Percentiles rank a stretch among this genome's conserved stretches.
Conservation (phyloP, 2,888 invertebrate species). For the Oscheius sp. region DNA sequence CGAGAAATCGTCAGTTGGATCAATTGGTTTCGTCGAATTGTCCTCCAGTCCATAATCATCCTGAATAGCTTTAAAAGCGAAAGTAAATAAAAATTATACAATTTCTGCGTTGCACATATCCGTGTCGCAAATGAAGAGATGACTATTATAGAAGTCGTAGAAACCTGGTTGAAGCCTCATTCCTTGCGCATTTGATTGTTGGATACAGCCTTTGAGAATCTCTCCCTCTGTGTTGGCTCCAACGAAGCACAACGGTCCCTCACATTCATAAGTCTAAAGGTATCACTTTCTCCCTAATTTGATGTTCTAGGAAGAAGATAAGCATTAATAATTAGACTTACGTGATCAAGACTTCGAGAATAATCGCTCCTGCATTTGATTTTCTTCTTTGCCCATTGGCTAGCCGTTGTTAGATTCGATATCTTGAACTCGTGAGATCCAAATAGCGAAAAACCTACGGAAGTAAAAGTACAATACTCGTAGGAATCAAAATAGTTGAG, state of each 20-base stretch:
- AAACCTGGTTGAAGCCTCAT: neutral
- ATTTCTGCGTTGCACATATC: neutral
- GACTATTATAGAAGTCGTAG: neutral
- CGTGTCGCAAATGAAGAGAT: slow-evolving; percentile 2
- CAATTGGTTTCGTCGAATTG: neutral
- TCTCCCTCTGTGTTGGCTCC: neutral
- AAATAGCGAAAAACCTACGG: too few species aligned
- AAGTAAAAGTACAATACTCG: neutral
- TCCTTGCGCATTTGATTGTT: neutral
- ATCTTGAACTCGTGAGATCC: too few species aligned
- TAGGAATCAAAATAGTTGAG: neutral
- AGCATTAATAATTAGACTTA: too few species aligned
- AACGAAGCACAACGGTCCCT: neutral
- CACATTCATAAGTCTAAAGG: neutral
- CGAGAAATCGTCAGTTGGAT: neutral
- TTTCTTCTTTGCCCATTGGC: too few species aligned
- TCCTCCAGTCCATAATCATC: neutral
- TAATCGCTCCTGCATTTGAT: too few species aligned
- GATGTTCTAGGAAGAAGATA: too few species aligned
- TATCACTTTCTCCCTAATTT: too few species aligned
- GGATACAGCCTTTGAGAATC: neutral
- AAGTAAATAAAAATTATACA: neutral
- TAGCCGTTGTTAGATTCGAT: too few species aligned
- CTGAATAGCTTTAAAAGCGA: neutral
- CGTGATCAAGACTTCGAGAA: too few species aligned